phyloP scores from a whole-genome alignment of 2,113 vertebrate species.

The Pleuronectes platessa region DNA sequence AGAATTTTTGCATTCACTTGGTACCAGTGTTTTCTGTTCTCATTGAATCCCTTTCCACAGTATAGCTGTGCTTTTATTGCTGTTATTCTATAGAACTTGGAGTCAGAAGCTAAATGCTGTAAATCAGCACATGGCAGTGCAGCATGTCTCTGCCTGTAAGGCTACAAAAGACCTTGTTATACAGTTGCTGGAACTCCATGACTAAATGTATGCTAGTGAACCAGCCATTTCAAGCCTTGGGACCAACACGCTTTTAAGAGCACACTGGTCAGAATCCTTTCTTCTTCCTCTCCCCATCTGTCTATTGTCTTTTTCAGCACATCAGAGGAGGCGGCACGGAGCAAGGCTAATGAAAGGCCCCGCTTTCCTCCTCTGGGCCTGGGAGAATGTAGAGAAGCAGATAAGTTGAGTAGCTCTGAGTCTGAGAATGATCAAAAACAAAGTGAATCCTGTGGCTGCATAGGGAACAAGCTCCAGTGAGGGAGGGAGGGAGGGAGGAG shows the following conservation, averaged over 20 bases:
- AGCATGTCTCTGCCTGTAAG: slow-evolving; percentile 29
- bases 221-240: slow-evolving; percentile 44
- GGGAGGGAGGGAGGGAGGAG: slow-evolving; percentile 3
- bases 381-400: slow-evolving; percentile 71
- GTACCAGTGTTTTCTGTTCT: too few species aligned
- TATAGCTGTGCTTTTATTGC: background rate
- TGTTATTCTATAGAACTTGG: background rate
- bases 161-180: slow-evolving; percentile 32
- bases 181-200: slow-evolving; percentile 42
- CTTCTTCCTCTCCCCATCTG: slow-evolving; percentile 55
- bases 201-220: slow-evolving; percentile 34
- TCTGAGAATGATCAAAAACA: slow-evolving; percentile 79
- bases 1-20: too few species aligned
- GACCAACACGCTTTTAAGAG: slow-evolving; percentile 61
- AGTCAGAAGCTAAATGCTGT: slow-evolving; percentile 3
- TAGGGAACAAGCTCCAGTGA: slow-evolving; percentile 66
- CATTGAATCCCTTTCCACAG: too few species aligned
- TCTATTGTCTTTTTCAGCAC: slow-evolving; percentile 73
- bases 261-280: slow-evolving; percentile 58
- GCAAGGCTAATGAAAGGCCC: slow-evolving; percentile 71
- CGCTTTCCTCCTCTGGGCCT: slow-evolving; percentile 70
- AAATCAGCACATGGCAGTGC: slow-evolving; percentile 12
- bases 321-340: slow-evolving; percentile 72
- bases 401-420: slow-evolving; percentile 75
- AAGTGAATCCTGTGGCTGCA: slow-evolving; percentile 71